Base-by-base conservation (phyloP, 2,113 vertebrate species). In the Calonectris borealis region DNA sequence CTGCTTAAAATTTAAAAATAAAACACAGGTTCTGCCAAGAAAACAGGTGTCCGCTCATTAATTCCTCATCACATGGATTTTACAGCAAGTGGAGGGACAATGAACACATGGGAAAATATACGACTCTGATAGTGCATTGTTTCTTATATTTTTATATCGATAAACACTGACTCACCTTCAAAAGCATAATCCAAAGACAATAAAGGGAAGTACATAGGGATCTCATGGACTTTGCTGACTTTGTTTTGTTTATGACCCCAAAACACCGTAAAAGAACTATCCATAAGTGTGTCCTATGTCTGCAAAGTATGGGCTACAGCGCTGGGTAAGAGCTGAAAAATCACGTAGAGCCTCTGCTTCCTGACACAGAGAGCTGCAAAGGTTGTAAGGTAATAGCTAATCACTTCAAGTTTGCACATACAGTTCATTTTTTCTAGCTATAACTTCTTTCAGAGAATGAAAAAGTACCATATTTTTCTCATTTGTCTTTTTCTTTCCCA, bases 131-230 rank as follows among this genome's bases (percentile, higher is more conserved):
- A 34, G 79, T 14, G 57, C 94, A 91, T 97, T 96, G 96, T 96
- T 96, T 32, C 82, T 95, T 32, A 68, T 1, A 36, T 70, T 96
- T 92, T 95, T 90, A 58, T 93, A 94, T 94, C 24, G 55, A 92
- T 78, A 96, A 96, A 95, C 95, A 91, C 91, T 96, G 97, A 95
- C 88, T 97, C 93, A 95, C 95, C 82, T 96, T 64, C 87, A 90
- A 31, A 92, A 94, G 71, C 87, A 38, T 2, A 82, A 89, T 25
- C 75, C 89, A 26, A 64, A 85, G 48, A 95, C 93, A 97, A 96
- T 97, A 58, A 83, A 29, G 94, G 95, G 93, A 96, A 95, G 93
- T 95, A 95, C 94, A 42, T 31, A 58, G 82, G 84, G 84, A 96
- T 90, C 94, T 91, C 44, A 13, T 44, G 69, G 26, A 83, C 81